Conservation (phyloP, 2,113 vertebrate genomes). For the Platycercus adscitus region DNA sequence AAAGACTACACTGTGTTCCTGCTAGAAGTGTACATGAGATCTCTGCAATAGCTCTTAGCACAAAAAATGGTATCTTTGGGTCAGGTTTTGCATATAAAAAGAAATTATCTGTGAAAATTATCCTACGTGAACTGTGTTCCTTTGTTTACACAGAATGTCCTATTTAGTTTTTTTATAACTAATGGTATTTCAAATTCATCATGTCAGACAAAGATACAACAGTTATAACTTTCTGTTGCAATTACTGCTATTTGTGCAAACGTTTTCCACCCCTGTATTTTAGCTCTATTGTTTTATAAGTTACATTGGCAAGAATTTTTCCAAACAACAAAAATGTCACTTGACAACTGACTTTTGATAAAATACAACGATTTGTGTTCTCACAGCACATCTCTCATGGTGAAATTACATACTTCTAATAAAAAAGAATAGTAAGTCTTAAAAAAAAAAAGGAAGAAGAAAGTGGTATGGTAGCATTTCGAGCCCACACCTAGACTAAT, state of each 20-base stretch:
- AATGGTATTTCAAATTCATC: background rate
- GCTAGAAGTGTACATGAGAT: background rate
- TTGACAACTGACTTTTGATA: background rate
- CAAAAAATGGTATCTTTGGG: background rate
- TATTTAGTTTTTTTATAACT: background rate
- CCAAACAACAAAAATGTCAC: background rate
- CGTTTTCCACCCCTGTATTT: background rate
- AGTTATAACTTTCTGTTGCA: constrained; percentile 18
- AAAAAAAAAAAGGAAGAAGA: background rate
- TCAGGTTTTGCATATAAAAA: background rate
- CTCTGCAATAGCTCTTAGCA: background rate
- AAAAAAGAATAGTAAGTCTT: background rate
- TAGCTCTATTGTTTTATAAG: background rate
- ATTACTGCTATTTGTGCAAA: constrained; percentile 25
- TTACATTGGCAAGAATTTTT: background rate
- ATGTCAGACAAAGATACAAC: background rate
- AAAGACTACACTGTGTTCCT: background rate
- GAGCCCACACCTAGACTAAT: background rate
- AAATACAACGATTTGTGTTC: background rate
- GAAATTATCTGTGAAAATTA: background rate
- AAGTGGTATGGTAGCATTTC: background rate
- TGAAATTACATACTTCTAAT: background rate
- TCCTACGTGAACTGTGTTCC: background rate
- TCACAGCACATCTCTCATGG: background rate
- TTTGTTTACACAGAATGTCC: background rate